phyloP scores from a whole-genome alignment of 2,888 invertebrate species.

The Drosophila vallismaia region DNA sequence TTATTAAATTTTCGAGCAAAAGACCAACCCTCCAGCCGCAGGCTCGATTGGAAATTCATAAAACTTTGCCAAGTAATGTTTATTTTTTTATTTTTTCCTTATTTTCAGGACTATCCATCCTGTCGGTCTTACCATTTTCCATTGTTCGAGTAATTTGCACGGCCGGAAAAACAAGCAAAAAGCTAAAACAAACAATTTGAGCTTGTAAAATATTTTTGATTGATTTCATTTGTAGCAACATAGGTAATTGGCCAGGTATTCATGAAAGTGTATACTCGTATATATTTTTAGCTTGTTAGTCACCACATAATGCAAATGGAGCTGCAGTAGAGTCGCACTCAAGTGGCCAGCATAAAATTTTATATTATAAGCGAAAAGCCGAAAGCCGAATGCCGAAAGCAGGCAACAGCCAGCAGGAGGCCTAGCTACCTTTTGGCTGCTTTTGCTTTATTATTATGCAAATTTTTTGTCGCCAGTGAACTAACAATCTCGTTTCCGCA shows the following conservation, averaged over 20 bases:
- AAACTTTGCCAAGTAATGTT: constrained; percentile 46
- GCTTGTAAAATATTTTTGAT: constrained; percentile 55
- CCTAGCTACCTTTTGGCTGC: neutral
- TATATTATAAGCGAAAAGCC: constrained; percentile 32
- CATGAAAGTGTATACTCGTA: neutral
- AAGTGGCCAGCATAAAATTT: constrained; percentile 33
- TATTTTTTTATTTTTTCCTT: constrained; percentile 10
- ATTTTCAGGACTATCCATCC: neutral
- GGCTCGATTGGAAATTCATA: constrained; percentile 36
- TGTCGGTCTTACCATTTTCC: constrained; percentile 5
- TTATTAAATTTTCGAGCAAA: constrained; percentile 47
- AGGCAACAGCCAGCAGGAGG: neutral
- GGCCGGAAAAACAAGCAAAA: constrained; percentile 40
- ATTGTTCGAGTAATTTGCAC: constrained; percentile 42
- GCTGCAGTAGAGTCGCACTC: constrained; percentile 39
- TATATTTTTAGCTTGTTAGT: constrained; percentile 16
- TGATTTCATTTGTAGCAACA: constrained; percentile 55
- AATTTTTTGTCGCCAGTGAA: constrained; percentile 55
- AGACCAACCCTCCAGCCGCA: neutral
- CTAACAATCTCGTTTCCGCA: constrained; percentile 80
- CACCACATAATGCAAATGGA: constrained; percentile 62
- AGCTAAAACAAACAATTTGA: constrained; percentile 34
- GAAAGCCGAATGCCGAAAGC: neutral
- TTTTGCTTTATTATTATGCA: constrained; percentile 74
- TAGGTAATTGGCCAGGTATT: constrained; percentile 65